Base-by-base conservation (phyloP, 1,140 invertebrate species). In the Hirudo medicinalis region DNA sequence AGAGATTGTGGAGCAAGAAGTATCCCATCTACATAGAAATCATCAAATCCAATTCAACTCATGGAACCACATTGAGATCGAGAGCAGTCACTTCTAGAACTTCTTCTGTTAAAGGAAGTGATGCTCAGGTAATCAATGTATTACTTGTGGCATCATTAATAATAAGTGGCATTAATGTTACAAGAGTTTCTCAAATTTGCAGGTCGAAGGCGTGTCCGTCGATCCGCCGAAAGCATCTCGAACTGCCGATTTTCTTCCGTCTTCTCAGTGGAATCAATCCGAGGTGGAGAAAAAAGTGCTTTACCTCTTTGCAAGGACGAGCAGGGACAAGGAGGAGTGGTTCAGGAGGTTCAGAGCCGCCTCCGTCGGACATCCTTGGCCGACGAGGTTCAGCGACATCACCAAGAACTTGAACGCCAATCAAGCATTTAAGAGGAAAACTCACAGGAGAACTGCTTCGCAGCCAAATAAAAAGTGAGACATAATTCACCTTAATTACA, bases 291-390 rank as follows among this genome's bases (percentile, higher is more conserved):
- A 63, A 15, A 70, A 70, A 53, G n/a, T 79, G 54, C 72, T 87
- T 22, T 88, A 87, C 77, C 79, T 94, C 69, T 94, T 94, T 82
- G 87, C 90, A 4, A 84, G 91, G 73, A 88, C 89, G 69, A 88
- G 89, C 76, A 82, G 90, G 67, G 90, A 94, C 76, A 94, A 94
- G 80, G 91, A 94, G 82, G 88, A 92, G 76, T 94, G 92, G 91
- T 91, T 84, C 80, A 79, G 80, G 74, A 76, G 80, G 70, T 79
- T 84, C 53, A 69, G 73, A 74, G 75, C 74, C 72, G 73, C 74
- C n/a, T 82, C 83, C 78, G 83, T 78, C 73, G 79, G 40, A 22
- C 32, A 49, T 55, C 54, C 67, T 17, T 32, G 72, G 15, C 54
- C 53, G n/a, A 71, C 54, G 20, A 32, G 40, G 29, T 29, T 25